These are phyloP conservation scores for Ammospiza nelsoni DNA, from an alignment of 2,113 vertebrate species.

Conservation along the genomic window DNA sequence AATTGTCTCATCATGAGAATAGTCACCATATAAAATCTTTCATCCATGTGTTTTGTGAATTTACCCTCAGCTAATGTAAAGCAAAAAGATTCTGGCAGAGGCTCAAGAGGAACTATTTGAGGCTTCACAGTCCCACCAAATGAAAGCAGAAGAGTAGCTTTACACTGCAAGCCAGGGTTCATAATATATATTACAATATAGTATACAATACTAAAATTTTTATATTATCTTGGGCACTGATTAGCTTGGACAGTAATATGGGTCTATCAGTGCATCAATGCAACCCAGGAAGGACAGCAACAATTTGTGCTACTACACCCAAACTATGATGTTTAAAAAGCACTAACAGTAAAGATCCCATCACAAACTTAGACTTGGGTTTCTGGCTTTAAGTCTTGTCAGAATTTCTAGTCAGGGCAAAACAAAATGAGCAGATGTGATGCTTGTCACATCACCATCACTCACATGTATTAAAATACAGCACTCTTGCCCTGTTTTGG, in stretches of 20 bases:
- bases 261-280: neutral
- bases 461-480: neutral
- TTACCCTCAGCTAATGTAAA: neutral
- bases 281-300: neutral
- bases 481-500: rapidly evolving
- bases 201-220: neutral
- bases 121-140: neutral
- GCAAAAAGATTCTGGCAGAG: neutral
- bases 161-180: neutral
- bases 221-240: neutral
- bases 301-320: neutral
- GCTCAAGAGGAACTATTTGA: neutral
- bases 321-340: neutral
- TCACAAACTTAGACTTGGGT: neutral
- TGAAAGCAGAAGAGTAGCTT: neutral
- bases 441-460: neutral
- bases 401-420: neutral
- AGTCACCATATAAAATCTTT: neutral
- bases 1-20: neutral
- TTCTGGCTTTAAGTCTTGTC: neutral
- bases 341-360: neutral
- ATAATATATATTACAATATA: neutral
- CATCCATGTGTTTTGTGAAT: rapidly evolving
- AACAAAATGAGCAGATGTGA: neutral
- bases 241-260: neutral